These are phyloP conservation scores for Xenentodon cancila DNA, from an alignment of 2,797 vertebrate genomes.

Conservation along the genomic window DNA sequence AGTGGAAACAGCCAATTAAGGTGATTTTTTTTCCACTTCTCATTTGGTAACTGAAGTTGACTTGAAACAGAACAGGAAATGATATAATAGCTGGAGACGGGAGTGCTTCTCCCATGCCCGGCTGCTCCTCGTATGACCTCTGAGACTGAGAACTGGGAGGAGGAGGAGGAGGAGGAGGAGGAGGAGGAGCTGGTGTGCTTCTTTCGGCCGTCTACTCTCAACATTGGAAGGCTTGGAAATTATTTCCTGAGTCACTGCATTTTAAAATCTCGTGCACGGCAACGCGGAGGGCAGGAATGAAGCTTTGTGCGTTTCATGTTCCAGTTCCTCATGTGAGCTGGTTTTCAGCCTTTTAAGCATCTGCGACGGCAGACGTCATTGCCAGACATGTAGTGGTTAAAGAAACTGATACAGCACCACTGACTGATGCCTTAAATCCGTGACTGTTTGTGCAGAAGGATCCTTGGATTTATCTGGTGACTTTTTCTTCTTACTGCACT, in stretches of 20 bases:
- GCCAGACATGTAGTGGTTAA: too few species aligned
- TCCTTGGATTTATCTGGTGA: background rate
- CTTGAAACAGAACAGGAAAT: conserved; percentile 89
- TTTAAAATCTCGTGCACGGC: too few species aligned
- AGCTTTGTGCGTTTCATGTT: background rate
- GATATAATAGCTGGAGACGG: conserved; percentile 81
- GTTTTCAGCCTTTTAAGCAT: too few species aligned
- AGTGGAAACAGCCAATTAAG: conserved; percentile 82
- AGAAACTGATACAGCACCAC: too few species aligned
- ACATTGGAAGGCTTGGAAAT: conserved; percentile 15
- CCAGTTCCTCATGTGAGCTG: too few species aligned
- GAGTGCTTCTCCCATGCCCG: conserved; percentile 79
- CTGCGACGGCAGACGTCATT: too few species aligned
- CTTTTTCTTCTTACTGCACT: conserved; percentile 2
- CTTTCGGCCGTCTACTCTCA: conserved; percentile 11
- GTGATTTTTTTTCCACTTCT: conserved; percentile 43
- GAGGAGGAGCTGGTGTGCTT: conserved; percentile 55
- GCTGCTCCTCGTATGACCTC: conserved; percentile 79
- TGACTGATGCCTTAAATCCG: too few species aligned
- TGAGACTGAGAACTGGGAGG: conserved; percentile 56
- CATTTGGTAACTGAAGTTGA: conserved; percentile 79
- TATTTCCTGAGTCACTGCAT: conserved; percentile 1
- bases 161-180: conserved; percentile 68
- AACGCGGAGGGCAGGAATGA: background rate
- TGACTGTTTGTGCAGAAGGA: too few species aligned